Conservation (phyloP, 1,140 invertebrate genomes). For the Lineus longissimus region DNA sequence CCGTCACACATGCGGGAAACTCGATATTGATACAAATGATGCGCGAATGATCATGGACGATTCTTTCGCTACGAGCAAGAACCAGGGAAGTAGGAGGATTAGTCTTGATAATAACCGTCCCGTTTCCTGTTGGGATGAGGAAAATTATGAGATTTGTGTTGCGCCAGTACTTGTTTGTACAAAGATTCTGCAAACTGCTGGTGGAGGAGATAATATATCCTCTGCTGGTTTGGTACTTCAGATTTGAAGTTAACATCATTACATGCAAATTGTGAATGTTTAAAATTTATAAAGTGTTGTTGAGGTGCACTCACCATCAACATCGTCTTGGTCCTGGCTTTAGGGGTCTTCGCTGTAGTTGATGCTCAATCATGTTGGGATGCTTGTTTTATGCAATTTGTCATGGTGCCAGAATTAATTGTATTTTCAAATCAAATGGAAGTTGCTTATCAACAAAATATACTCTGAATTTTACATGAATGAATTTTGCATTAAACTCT, state of each 20-base stretch:
- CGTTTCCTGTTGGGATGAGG: slow-evolving; percentile 80
- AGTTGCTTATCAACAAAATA: too few relatives aligned
- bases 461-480: too few relatives aligned
- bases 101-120: slow-evolving; percentile 54
- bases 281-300: too few relatives aligned
- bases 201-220: slow-evolving; percentile 85
- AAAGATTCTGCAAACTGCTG: slow-evolving; percentile 75
- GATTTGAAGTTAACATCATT: slow-evolving; percentile 54
- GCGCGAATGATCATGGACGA: slow-evolving; percentile 76
- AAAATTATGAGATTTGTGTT: slow-evolving; percentile 69
- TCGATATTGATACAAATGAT: slow-evolving; percentile 67
- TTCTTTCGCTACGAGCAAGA: slow-evolving; percentile 69
- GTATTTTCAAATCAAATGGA: too few relatives aligned
- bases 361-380: too few relatives aligned
- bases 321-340: too few relatives aligned
- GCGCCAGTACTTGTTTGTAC: slow-evolving; percentile 83
- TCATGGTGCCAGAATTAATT: too few relatives aligned
- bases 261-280: too few relatives aligned
- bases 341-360: too few relatives aligned
- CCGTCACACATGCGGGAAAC: slow-evolving; percentile 77
- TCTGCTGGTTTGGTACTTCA: slow-evolving; percentile 77
- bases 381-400: too few relatives aligned
- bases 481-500: too few relatives aligned
- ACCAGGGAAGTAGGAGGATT: slow-evolving; percentile 26
- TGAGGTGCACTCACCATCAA: too few relatives aligned